Evolutionary conservation across 2,888 invertebrate genomes (phyloP).

Genomic region (Lamellibrachia satsuma): DNA sequence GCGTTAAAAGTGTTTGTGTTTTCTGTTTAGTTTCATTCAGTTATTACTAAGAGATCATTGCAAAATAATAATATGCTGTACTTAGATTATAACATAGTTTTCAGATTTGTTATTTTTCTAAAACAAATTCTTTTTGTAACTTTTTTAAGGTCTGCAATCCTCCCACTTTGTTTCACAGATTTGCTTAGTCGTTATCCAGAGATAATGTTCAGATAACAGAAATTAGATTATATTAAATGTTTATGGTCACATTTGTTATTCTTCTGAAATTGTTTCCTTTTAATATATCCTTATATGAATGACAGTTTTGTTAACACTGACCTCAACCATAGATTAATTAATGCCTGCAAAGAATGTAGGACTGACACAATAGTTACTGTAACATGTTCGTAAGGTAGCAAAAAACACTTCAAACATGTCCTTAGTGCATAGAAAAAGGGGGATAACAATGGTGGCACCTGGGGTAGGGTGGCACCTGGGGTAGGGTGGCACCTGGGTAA

Average conservation of each 20-base stretch:
- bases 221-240: not conserved
- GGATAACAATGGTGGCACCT: not conserved
- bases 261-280: not conserved
- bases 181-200: not conserved
- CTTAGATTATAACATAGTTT: not conserved
- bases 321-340: not conserved
- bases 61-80: not conserved
- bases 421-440: not conserved
- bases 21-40: too few relatives aligned
- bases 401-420: constrained; percentile 3
- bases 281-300: not conserved
- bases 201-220: not conserved
- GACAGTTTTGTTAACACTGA: not conserved
- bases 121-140: not conserved
- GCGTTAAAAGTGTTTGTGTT: not conserved
- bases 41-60: too few relatives aligned
- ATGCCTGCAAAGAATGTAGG: not conserved
- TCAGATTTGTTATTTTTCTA: not conserved
- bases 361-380: not conserved
- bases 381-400: not conserved
- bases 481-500: not conserved
- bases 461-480: not conserved
- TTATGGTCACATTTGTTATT: not conserved
- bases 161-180: not conserved
- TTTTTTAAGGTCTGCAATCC: not conserved